A percentile compares a stretch with the other conserved stretches of the same genome.
Conservation (phyloP, 2,888 invertebrate genomes). For the Polyommatus iphigenia region DNA sequence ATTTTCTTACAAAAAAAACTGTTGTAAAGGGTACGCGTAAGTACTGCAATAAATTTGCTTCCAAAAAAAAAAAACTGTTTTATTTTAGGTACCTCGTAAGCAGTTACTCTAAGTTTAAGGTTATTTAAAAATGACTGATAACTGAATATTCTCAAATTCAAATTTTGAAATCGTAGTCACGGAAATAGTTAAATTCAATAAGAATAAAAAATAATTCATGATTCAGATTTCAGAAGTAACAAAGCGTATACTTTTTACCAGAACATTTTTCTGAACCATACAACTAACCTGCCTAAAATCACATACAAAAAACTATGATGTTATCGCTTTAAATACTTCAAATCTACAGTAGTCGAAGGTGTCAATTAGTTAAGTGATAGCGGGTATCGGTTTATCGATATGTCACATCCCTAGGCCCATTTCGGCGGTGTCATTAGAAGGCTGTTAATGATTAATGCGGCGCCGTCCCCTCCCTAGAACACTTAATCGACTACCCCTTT, state of each 20-base stretch:
- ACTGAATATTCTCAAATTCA: background rate
- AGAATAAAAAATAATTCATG: background rate
- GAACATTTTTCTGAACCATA: background rate
- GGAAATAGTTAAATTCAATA: background rate
- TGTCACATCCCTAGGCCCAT: constrained; percentile 63
- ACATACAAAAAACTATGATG: background rate
- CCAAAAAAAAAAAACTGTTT: too few species aligned
- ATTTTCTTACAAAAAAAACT: background rate
- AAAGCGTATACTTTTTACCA: background rate
- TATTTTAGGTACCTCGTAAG: too few species aligned
- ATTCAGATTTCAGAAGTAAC: too few species aligned
- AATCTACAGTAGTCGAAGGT: constrained; percentile 44
- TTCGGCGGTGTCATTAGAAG: constrained; percentile 79
- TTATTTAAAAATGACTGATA: too few species aligned
- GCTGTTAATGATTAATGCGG: constrained; percentile 80
- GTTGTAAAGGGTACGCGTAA: too few species aligned
- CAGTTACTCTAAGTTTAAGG: too few species aligned
- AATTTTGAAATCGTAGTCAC: background rate
- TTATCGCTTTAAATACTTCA: background rate
- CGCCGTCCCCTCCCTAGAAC: constrained; percentile 63
- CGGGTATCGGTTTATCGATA: constrained; percentile 46
- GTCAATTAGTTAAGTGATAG: constrained; percentile 45
- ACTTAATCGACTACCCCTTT: constrained; percentile 78
- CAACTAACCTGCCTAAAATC: background rate
- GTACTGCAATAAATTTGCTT: too few species aligned